These are phyloP conservation scores for Rhabdornis inornatus DNA, from an alignment of 2,113 vertebrate species.

Conservation along the genomic window DNA sequence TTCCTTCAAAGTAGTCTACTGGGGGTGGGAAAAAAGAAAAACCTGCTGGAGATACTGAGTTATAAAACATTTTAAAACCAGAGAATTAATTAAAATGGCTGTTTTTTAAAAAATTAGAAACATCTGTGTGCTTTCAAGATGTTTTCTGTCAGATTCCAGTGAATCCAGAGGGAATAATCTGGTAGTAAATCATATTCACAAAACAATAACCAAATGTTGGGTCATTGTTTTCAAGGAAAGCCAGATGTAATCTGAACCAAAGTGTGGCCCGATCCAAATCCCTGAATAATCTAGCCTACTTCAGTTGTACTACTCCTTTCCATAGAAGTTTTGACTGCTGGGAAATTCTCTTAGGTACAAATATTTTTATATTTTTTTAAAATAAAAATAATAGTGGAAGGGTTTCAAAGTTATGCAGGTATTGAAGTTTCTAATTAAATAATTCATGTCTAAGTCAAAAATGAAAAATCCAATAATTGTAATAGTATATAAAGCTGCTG, in stretches of 20 bases:
- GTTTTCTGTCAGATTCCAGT: not conserved
- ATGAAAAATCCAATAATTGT: conserved; percentile 39
- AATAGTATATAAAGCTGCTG: conserved; percentile 28
- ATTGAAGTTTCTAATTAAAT: conserved; percentile 46
- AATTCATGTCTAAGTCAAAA: conserved; percentile 28
- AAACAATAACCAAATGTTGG: not conserved
- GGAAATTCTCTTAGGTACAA: not conserved
- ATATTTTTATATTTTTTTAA: not conserved
- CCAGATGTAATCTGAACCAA: not conserved
- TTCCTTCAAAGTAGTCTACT: conserved; percentile 16
- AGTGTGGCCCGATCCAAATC: not conserved
- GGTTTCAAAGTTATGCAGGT: not conserved
- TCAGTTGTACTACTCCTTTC: not conserved
- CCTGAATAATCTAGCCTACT: not conserved
- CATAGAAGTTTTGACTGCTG: not conserved
- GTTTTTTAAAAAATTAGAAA: not conserved
- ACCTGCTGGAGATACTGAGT: not conserved
- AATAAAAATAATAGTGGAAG: not conserved
- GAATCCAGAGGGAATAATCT: not conserved
- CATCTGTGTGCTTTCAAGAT: not conserved
- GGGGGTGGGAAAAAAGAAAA: not conserved
- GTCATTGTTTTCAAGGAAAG: not conserved
- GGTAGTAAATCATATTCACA: not conserved
- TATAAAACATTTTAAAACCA: not conserved
- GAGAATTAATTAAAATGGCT: conserved; percentile 11